Evolutionary conservation across 2,113 vertebrate species (phyloP).

Genomic region (Corythaixoides concolor): DNA sequence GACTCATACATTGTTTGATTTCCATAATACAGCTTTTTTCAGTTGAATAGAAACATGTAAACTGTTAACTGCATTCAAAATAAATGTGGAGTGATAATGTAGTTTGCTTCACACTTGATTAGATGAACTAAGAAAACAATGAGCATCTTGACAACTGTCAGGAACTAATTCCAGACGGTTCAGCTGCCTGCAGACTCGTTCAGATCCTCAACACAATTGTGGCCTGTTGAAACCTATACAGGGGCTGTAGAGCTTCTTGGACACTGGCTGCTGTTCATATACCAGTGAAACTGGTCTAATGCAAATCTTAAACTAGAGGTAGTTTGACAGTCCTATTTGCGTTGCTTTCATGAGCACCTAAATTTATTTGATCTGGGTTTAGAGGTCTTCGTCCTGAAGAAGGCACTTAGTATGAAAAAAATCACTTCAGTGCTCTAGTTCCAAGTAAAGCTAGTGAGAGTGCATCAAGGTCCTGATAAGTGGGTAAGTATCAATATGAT

Average conservation of each 20-base stretch:
- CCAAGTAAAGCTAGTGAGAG: neutral
- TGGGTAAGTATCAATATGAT: neutral
- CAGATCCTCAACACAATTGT: neutral
- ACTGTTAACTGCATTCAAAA: neutral
- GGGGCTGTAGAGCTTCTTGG: neutral
- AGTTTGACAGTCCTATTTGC: neutral
- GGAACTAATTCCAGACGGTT: neutral
- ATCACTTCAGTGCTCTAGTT: neutral
- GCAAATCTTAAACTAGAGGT: neutral
- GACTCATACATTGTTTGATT: accelerated
- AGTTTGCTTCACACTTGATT: neutral
- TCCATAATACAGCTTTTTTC: neutral
- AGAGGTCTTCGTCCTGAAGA: neutral
- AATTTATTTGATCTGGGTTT: neutral
- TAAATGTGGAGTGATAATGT: neutral
- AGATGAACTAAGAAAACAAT: neutral
- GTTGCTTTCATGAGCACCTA: neutral
- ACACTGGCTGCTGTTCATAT: neutral
- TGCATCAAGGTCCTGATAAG: neutral
- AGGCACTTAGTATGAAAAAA: neutral
- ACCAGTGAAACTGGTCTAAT: neutral
- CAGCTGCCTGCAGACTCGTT: neutral
- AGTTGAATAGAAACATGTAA: neutral
- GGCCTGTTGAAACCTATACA: neutral
- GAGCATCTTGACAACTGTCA: neutral